phyloP scores from a whole-genome alignment of 2,113 vertebrate genomes.

The Muntiacus reevesi region DNA sequence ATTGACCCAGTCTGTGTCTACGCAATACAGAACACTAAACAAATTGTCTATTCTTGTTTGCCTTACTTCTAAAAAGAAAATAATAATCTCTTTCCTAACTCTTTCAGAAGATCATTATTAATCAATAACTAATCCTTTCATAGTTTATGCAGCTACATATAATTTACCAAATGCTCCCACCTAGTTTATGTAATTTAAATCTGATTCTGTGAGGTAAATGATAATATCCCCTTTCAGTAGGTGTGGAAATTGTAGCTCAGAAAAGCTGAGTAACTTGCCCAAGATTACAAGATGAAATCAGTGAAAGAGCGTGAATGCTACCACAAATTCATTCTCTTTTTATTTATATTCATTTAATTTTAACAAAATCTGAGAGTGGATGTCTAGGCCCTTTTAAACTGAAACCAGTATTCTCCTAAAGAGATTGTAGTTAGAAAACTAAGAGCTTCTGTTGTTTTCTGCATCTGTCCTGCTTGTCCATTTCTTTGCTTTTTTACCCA shows the following conservation, averaged over 20 bases:
- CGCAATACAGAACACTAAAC: neutral
- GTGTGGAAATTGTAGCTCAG: neutral
- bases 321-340: neutral
- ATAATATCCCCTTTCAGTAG: neutral
- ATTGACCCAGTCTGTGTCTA: neutral
- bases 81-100: neutral
- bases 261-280: neutral
- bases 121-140: neutral
- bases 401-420: neutral
- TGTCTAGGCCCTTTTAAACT: neutral
- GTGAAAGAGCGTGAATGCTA: neutral
- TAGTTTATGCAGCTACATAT: neutral
- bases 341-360: neutral
- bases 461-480: neutral
- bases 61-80: neutral
- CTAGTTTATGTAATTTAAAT: neutral
- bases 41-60: neutral
- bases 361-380: neutral
- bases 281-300: neutral
- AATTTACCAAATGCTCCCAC: neutral
- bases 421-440: neutral
- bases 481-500: neutral
- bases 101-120: neutral
- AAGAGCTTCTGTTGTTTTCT: neutral
- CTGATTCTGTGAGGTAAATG: neutral